Evolutionary conservation across 2,888 invertebrate species (phyloP).

Genomic region (Synergus itoensis): DNA sequence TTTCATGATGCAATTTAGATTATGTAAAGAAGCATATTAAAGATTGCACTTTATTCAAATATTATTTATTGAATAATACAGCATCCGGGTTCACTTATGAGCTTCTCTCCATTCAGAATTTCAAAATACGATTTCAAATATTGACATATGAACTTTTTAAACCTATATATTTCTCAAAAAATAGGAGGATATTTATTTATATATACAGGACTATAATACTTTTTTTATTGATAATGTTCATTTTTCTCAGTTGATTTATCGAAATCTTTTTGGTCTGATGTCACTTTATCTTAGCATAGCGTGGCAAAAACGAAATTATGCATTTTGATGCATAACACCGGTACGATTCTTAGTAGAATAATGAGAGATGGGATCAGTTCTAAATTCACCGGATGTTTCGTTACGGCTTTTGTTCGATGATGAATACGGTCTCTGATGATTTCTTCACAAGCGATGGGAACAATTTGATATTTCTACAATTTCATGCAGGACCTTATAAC

Average conservation of each 20-base stretch:
- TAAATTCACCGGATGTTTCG: conserved; percentile 70
- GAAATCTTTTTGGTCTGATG: conserved; percentile 7
- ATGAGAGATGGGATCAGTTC: conserved; percentile 64
- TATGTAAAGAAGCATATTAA: neutral
- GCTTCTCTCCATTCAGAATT: neutral
- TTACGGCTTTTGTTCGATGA: conserved; percentile 67
- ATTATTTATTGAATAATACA: conserved; percentile 1
- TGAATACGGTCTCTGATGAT: conserved; percentile 63
- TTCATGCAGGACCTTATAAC: conserved; percentile 55
- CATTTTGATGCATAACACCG: conserved; percentile 55
- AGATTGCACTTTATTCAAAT: conserved; percentile 12
- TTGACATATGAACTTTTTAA: no score
- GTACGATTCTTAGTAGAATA: conserved; percentile 58
- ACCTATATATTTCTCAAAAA: no score
- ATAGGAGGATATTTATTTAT: no score
- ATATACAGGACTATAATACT: no score
- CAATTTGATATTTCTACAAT: conserved; percentile 66
- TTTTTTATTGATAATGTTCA: neutral
- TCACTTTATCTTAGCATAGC: conserved; percentile 1
- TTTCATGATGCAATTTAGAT: neutral
- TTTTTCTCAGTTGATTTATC: neutral
- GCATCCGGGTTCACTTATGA: conserved; percentile 1
- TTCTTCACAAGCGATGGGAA: conserved; percentile 68
- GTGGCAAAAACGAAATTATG: conserved; percentile 54
- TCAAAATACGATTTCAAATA: no score